phyloP scores from a whole-genome alignment of 2,797 vertebrate species.

The Centroberyx gerrardi region DNA sequence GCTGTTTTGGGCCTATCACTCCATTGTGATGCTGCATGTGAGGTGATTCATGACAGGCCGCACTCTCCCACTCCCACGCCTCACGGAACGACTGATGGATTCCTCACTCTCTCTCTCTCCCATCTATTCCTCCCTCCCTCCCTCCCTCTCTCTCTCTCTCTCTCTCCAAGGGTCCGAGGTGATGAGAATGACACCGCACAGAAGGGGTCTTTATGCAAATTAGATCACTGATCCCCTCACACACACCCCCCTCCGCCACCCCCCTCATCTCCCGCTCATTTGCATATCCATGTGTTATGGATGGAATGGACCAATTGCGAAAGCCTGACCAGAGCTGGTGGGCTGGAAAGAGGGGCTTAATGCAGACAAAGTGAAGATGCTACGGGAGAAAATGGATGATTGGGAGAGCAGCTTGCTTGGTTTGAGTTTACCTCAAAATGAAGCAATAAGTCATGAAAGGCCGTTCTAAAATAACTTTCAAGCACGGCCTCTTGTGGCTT shows the following conservation, averaged over 20 bases:
- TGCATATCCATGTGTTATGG: constrained; percentile 70
- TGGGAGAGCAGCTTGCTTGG: constrained; percentile 1
- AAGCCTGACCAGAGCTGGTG: constrained; percentile 50
- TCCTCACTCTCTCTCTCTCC: constrained; percentile 45
- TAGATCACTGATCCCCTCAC: constrained; percentile 43
- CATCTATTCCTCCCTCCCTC: constrained; percentile 25
- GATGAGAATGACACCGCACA: constrained; percentile 62
- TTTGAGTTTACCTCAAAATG: constrained; percentile 51
- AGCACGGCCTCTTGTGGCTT: constrained; percentile 46
- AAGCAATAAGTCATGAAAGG: constrained; percentile 44
- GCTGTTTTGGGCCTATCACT: constrained; percentile 80
- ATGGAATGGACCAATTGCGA: constrained; percentile 47
- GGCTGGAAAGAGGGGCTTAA: constrained; percentile 61
- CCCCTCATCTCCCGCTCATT: constrained; percentile 38
- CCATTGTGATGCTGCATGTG: constrained; percentile 71
- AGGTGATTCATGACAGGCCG: constrained; percentile 79
- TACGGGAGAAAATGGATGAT: constrained; percentile 21
- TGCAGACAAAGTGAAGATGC: constrained; percentile 60
- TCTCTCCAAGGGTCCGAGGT: constrained; percentile 48
- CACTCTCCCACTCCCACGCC: constrained; percentile 67
- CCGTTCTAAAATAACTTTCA: constrained; percentile 44
- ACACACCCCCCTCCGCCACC: neutral
- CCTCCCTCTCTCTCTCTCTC: too few relatives aligned
- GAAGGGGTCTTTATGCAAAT: constrained; percentile 80
- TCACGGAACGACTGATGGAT: constrained; percentile 69